phyloP scores from a whole-genome alignment of 2,113 vertebrate genomes.

The Lamprologus ornatipinnis region DNA sequence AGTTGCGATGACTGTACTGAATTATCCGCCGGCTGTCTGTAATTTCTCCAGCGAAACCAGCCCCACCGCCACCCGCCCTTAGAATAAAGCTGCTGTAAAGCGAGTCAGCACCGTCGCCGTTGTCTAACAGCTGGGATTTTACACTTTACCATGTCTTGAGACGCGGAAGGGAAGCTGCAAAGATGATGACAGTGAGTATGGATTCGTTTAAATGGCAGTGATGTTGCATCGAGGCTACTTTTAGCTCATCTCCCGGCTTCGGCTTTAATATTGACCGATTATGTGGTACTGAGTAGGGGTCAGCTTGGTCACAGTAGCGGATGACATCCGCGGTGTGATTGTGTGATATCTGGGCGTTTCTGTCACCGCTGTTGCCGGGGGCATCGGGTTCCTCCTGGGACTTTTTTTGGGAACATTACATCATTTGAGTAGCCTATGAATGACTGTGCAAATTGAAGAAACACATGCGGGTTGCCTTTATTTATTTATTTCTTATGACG shows the following conservation, averaged over 20 bases:
- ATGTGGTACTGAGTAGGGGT: neutral
- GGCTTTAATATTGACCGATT: neutral
- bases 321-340: neutral
- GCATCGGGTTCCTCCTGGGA: slow-evolving; percentile 56
- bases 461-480: neutral
- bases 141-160: slow-evolving; percentile 75
- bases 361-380: slow-evolving; percentile 44
- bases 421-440: slow-evolving; percentile 57
- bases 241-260: neutral
- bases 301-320: neutral
- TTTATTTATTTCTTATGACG: neutral
- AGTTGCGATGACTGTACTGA: slow-evolving; percentile 57
- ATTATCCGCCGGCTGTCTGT: slow-evolving; percentile 50
- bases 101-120: slow-evolving; percentile 11
- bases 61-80: slow-evolving; percentile 28
- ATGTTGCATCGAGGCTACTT: slow-evolving; percentile 14
- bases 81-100: slow-evolving; percentile 30
- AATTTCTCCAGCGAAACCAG: slow-evolving; percentile 38
- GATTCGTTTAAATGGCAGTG: neutral
- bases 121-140: slow-evolving; percentile 42
- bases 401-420: slow-evolving; percentile 71
- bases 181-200: slow-evolving; percentile 77
- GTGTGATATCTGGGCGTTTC: slow-evolving; percentile 46
- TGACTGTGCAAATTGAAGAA: slow-evolving; percentile 36
- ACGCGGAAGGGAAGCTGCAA: slow-evolving; percentile 14